Percentiles rank a stretch among this genome's conserved stretches.
Evolutionary conservation across 2,113 vertebrate genomes (phyloP).

Genomic region (Diglossa brunneiventris): DNA sequence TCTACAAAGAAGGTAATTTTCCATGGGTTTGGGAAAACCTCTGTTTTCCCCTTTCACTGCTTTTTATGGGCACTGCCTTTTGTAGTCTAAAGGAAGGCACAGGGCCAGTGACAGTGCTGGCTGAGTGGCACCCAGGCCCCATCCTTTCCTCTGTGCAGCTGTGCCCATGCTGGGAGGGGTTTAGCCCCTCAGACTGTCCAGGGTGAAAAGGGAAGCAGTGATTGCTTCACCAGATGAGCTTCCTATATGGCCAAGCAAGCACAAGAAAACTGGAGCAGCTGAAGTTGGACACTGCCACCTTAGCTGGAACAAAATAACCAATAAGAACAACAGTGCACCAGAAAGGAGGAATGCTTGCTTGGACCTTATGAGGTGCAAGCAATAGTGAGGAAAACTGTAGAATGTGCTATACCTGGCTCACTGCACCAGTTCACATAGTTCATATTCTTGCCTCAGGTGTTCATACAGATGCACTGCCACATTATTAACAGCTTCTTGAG

Average conservation of each 20-base stretch:
- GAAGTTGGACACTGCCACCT: background rate
- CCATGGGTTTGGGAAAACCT: background rate
- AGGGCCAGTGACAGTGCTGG: background rate
- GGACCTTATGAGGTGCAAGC: background rate
- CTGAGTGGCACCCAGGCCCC: background rate
- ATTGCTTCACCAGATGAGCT: background rate
- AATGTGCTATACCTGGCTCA: background rate
- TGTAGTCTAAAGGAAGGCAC: background rate
- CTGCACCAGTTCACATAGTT: background rate
- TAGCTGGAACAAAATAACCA: background rate
- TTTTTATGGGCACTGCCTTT: background rate
- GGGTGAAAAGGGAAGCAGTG: background rate
- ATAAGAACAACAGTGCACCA: background rate
- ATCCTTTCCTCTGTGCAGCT: background rate
- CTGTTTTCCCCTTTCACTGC: background rate
- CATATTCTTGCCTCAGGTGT: background rate
- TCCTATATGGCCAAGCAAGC: background rate
- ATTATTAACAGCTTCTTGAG: background rate
- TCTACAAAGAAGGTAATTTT: constrained; percentile 75
- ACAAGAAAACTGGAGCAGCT: background rate
- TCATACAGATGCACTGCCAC: background rate
- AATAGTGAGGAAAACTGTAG: background rate
- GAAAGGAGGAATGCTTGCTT: background rate
- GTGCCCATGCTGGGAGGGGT: background rate
- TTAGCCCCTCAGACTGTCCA: background rate